Evolutionary conservation across 2,888 invertebrate species (phyloP).

Genomic region (Drosophila histrio): DNA sequence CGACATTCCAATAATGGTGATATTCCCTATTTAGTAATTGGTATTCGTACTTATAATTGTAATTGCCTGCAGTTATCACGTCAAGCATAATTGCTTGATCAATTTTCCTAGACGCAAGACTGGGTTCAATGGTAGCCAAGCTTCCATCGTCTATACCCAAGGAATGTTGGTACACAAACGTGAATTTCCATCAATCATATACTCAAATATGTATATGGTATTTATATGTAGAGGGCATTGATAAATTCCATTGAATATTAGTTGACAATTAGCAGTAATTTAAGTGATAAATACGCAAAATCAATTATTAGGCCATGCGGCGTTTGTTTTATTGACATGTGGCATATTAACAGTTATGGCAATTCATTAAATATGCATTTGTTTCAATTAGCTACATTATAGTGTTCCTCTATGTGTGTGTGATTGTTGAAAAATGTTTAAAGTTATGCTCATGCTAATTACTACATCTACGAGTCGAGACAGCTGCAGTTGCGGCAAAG

Average conservation of each 20-base stretch:
- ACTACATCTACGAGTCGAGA: constrained; percentile 35
- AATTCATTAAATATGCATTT: constrained; percentile 70
- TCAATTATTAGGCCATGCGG: constrained; percentile 61
- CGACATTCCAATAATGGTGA: constrained; percentile 30
- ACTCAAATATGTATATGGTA: neutral
- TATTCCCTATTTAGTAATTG: constrained; percentile 25
- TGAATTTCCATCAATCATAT: neutral
- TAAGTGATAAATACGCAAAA: constrained; percentile 74
- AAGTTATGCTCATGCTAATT: constrained; percentile 71
- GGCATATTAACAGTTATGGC: constrained; percentile 58
- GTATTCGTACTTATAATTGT: constrained; percentile 32
- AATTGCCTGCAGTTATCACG: constrained; percentile 49
- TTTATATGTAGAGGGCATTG: constrained; percentile 11
- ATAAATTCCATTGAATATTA: constrained; percentile 57
- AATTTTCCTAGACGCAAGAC: neutral
- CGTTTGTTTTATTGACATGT: constrained; percentile 56
- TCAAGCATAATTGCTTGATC: constrained; percentile 42
- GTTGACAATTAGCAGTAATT: constrained; percentile 70
- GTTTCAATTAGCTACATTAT: constrained; percentile 61
- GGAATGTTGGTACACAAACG: neutral
- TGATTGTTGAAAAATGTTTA: constrained; percentile 49
- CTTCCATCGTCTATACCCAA: too few species aligned
- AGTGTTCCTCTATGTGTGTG: neutral
- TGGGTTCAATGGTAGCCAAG: constrained; percentile 12
- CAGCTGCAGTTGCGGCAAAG: constrained; percentile 14